Base-by-base conservation (phyloP, 2,113 vertebrate genomes). In the Beaufortia kweichowensis region DNA sequence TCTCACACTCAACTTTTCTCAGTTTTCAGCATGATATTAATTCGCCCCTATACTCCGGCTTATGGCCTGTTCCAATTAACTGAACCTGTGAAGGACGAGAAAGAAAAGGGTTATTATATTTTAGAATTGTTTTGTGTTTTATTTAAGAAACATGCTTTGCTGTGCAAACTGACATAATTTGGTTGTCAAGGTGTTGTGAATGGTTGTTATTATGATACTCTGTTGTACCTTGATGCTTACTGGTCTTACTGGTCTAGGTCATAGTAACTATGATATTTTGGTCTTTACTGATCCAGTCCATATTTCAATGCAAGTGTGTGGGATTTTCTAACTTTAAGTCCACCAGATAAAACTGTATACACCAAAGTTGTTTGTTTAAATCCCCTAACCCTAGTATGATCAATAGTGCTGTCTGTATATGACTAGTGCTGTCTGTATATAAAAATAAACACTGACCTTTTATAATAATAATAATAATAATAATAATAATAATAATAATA, bases 61-160 rank as follows among this genome's bases (percentile, higher is more conserved):
- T 15, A 12, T 26, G 33, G 31, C 46, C 26, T 53, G 67, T 56
- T 31, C 41, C 11, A 61, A 21, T 73, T 71, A 57, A 71, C 31
- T 41, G 26, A 41, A 71, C 17, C 33, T 14, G 19, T 56, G 4
- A 28, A 15, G n/a, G 50, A 55, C 29, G 8, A 24, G n/a, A 69
- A 55, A 21, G 17, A 53, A 31, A 53, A 19, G n/a, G 28, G 35
- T 39, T 7, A 39, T 39, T 10, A 39, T 39, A 39, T 39, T 10
- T 39, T 39, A 39, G 35, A 39, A 39, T 14, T 46, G 4, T 15
- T 46, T 12, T 46, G 2, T 46, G 2, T 46, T 46, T 46, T 46
- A 12, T 48, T 19, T 19, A 48, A 14, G 5, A 48, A 5, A 17
- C 17, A 14, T 48, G 14, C 17, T 17, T 48, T 17, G 17, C 14